Evolutionary conservation across 2,113 vertebrate genomes (phyloP).

Genomic region (Egretta garzetta): DNA sequence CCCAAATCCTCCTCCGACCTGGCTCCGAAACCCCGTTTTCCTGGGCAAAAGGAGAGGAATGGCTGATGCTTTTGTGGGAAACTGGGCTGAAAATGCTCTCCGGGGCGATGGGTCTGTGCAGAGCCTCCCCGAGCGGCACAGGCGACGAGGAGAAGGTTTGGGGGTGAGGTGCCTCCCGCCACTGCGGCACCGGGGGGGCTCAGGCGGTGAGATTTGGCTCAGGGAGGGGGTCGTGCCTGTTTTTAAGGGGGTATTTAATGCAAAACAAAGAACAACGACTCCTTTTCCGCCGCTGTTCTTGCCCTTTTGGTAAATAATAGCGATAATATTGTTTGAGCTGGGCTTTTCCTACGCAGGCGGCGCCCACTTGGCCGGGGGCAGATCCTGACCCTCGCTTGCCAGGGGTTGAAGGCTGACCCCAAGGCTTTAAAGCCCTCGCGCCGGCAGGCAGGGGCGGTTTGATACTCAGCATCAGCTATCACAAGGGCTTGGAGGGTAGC

Average conservation of each 20-base stretch:
- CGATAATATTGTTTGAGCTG: not conserved
- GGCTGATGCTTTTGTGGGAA: not conserved
- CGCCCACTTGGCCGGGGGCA: rapidly evolving
- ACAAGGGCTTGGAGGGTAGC: not conserved
- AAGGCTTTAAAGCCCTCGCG: not conserved
- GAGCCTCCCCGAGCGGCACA: not conserved
- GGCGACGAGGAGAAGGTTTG: not conserved
- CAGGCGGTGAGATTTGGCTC: rapidly evolving
- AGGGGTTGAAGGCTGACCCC: not conserved
- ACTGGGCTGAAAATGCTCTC: rapidly evolving
- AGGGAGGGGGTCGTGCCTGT: not conserved
- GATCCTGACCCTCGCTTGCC: rapidly evolving
- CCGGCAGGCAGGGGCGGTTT: rapidly evolving
- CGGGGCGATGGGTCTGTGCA: not conserved
- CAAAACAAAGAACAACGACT: not conserved
- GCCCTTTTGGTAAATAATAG: not conserved
- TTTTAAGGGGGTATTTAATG: not conserved
- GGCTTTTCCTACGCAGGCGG: not conserved
- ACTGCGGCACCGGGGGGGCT: rapidly evolving
- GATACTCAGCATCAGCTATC: rapidly evolving
- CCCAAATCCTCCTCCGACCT: rapidly evolving
- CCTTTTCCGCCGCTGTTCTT: not conserved
- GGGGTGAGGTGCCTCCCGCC: not conserved
- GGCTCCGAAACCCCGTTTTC: not conserved
- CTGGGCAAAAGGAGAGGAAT: not conserved